Conservation (phyloP, 2,888 invertebrate species). For the Trachelus stipa region DNA sequence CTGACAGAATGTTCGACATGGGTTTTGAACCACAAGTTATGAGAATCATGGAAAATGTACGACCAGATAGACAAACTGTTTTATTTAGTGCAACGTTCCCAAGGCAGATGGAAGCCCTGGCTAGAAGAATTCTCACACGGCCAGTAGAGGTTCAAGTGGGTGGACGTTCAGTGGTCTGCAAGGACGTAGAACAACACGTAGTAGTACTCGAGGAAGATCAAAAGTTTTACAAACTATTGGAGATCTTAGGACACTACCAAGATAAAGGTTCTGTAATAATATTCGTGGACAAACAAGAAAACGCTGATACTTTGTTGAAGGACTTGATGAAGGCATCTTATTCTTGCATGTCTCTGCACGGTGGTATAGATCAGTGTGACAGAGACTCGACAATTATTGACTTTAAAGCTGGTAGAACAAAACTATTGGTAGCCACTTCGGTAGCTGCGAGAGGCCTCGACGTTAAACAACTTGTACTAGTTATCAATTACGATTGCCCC, state of each 20-base stretch:
- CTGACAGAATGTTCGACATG: conserved; percentile 99
- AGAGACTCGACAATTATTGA: conserved; percentile 97
- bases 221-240: conserved; percentile 96
- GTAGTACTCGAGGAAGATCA: conserved; percentile 95
- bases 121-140: conserved; percentile 90
- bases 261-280: conserved; percentile 94
- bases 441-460: conserved; percentile 99
- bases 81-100: conserved; percentile 99
- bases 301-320: conserved; percentile 91
- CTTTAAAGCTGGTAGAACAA: conserved; percentile 95
- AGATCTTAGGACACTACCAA: conserved; percentile 95
- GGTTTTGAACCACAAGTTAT: conserved; percentile 99
- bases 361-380: conserved; percentile 99
- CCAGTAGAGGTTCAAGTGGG: conserved; percentile 98
- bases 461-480: conserved; percentile 96
- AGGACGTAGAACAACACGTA: conserved; percentile 96
- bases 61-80: conserved; percentile 97
- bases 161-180: conserved; percentile 96
- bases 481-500: conserved; percentile 99
- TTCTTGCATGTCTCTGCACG: conserved; percentile 96
- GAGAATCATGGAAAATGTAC: conserved; percentile 96
- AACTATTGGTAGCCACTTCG: conserved; percentile 95
- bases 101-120: conserved; percentile 98
- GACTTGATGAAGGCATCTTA: conserved; percentile 97
- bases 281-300: conserved; percentile 98